These are phyloP conservation scores for Sphaerophoria rueppellii DNA, from an alignment of 2,888 invertebrate genomes.

Conservation along the genomic window DNA sequence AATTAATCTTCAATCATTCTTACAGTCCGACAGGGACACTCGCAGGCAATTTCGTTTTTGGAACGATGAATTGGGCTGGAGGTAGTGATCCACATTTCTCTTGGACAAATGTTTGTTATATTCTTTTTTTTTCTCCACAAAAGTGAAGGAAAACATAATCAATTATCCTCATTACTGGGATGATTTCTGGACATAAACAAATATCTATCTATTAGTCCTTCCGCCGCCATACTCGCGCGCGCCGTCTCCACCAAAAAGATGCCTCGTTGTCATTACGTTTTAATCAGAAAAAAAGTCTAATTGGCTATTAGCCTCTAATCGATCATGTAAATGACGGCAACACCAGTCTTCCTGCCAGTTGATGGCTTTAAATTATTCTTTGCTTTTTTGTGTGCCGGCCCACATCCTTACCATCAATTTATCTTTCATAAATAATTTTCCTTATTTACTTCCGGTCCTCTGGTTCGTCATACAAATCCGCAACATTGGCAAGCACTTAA, in stretches of 20 bases:
- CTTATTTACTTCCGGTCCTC: constrained; percentile 41
- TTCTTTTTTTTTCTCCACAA: neutral
- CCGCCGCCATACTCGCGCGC: neutral
- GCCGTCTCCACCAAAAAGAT: constrained; percentile 11
- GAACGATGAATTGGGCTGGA: neutral
- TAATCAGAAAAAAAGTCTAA: constrained; percentile 64
- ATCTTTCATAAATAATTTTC: constrained; percentile 66
- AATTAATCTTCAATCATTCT: constrained; percentile 26
- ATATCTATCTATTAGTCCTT: constrained; percentile 64
- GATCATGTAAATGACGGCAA: constrained; percentile 68
- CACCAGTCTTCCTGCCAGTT: neutral
- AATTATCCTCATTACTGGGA: constrained; percentile 64
- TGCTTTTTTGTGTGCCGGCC: constrained; percentile 39
- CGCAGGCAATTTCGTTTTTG: neutral
- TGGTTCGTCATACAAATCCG: neutral
- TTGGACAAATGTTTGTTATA: constrained; percentile 11
- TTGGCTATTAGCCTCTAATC: constrained; percentile 71
- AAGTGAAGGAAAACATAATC: constrained; percentile 54
- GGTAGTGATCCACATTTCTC: constrained; percentile 22
- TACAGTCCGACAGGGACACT: neutral
- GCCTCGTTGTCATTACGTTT: constrained; percentile 48
- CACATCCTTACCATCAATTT: constrained; percentile 44
- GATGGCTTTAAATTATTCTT: neutral
- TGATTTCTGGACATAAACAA: constrained; percentile 56
- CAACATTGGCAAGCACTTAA: constrained; percentile 21